phyloP scores from a whole-genome alignment of 2,113 vertebrate genomes.

The Oncorhynchus nerka region DNA sequence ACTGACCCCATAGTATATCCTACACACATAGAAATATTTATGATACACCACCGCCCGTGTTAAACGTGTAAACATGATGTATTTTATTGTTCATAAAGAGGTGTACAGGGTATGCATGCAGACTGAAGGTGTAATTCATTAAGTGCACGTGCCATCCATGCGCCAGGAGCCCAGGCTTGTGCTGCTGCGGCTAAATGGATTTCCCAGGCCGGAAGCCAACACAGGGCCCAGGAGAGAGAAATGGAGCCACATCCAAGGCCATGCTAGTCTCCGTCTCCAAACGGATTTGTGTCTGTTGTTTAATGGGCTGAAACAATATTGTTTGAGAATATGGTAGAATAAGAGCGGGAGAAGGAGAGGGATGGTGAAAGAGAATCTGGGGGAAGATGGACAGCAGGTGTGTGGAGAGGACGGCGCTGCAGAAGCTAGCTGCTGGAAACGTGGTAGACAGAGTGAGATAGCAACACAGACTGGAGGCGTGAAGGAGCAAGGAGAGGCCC shows the following conservation, averaged over 20 bases:
- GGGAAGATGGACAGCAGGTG: too few relatives aligned
- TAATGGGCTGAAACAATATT: conserved; percentile 67
- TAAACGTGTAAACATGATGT: conserved; percentile 21
- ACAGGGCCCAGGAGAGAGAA: conserved; percentile 6
- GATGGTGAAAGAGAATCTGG: background rate
- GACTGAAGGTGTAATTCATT: conserved; percentile 36
- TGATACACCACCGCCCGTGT: background rate
- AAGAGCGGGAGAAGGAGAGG: background rate
- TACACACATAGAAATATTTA: conserved; percentile 23
- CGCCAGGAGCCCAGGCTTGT: conserved; percentile 19
- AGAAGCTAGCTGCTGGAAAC: too few relatives aligned
- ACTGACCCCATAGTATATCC: conserved; percentile 4
- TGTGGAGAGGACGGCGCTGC: too few relatives aligned
- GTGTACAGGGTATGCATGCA: background rate
- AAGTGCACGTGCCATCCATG: conserved; percentile 28
- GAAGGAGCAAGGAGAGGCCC: background rate
- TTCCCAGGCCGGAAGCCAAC: conserved; percentile 51
- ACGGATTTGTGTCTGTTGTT: conserved; percentile 64
- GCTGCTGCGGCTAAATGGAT: conserved; percentile 58
- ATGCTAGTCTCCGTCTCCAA: conserved; percentile 51
- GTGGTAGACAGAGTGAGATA: too few relatives aligned
- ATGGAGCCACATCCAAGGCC: background rate
- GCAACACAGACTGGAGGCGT: too few relatives aligned
- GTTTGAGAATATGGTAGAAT: background rate
- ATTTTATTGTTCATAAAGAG: conserved; percentile 20